phyloP scores from a whole-genome alignment of 1,140 invertebrate genomes.

The Drosophila novamexicana region DNA sequence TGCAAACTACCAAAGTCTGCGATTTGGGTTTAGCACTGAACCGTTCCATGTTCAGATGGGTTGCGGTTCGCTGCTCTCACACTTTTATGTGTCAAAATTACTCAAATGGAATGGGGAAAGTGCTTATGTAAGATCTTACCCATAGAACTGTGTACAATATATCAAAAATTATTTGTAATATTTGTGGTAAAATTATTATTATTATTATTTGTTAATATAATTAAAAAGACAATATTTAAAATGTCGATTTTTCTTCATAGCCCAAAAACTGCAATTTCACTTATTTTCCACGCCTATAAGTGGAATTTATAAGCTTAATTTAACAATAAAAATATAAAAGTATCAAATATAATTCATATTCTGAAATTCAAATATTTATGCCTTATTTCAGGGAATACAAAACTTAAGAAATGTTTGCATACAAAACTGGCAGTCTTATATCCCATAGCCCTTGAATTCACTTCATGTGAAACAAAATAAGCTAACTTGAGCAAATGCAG shows the following conservation, averaged over 20 bases:
- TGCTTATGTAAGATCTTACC: slow-evolving; percentile 23
- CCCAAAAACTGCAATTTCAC: no score
- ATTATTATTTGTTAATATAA: no score
- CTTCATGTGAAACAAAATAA: neutral
- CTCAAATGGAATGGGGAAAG: slow-evolving; percentile 34
- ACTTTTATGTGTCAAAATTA: slow-evolving; percentile 33
- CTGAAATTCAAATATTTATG: no score
- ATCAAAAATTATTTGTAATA: no score
- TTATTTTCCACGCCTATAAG: no score
- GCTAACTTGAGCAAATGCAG: slow-evolving; percentile 10
- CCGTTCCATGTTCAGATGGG: slow-evolving; percentile 11
- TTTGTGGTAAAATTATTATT: no score
- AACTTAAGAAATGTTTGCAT: no score
- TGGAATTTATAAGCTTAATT: no score
- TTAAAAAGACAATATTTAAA: no score
- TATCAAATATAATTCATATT: neutral
- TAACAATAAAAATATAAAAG: neutral
- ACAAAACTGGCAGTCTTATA: neutral
- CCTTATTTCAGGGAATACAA: no score
- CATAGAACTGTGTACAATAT: neutral
- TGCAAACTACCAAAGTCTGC: neutral
- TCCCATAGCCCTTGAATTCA: neutral
- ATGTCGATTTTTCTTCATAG: no score
- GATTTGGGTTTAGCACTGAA: neutral
- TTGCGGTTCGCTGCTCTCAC: slow-evolving; percentile 29